Evolutionary conservation across 2,113 vertebrate genomes (phyloP).

Genomic region (Crotalus tigris): DNA sequence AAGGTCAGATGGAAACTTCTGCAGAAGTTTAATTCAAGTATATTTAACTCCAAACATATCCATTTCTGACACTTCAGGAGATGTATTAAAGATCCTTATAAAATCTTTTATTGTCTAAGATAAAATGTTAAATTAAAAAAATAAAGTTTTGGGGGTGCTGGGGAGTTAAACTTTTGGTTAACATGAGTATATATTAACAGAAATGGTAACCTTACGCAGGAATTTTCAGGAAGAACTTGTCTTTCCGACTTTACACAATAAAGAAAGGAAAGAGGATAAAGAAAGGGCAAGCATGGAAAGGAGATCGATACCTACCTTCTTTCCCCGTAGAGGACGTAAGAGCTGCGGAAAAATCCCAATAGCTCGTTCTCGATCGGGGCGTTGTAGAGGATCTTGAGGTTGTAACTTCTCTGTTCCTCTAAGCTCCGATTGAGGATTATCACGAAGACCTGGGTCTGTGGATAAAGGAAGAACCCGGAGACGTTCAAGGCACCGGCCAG

Average conservation of each 20-base stretch:
- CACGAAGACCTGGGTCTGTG: constrained; percentile 85
- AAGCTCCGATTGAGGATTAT: constrained; percentile 87
- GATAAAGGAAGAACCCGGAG: constrained; percentile 82
- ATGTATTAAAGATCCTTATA: background rate
- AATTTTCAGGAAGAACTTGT: background rate
- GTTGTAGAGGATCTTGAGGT: constrained; percentile 86
- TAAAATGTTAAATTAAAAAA: background rate
- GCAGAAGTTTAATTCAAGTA: background rate
- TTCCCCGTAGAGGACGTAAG: constrained; percentile 85
- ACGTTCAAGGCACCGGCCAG: constrained; percentile 80
- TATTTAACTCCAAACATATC: background rate
- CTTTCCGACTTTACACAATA: background rate
- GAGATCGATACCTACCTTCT: constrained; percentile 83
- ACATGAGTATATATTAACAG: background rate
- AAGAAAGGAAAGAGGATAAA: background rate
- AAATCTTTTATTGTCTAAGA: background rate
- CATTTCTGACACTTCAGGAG: background rate
- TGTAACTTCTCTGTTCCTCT: constrained; percentile 83
- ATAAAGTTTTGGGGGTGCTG: background rate
- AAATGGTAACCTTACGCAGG: background rate
- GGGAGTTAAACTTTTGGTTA: background rate
- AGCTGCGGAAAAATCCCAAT: constrained; percentile 93
- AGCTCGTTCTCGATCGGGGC: constrained; percentile 93
- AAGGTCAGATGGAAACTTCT: background rate
- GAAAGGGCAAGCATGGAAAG: background rate